Conservation (phyloP, 2,113 vertebrate genomes). For the Myotis lucifugus region DNA sequence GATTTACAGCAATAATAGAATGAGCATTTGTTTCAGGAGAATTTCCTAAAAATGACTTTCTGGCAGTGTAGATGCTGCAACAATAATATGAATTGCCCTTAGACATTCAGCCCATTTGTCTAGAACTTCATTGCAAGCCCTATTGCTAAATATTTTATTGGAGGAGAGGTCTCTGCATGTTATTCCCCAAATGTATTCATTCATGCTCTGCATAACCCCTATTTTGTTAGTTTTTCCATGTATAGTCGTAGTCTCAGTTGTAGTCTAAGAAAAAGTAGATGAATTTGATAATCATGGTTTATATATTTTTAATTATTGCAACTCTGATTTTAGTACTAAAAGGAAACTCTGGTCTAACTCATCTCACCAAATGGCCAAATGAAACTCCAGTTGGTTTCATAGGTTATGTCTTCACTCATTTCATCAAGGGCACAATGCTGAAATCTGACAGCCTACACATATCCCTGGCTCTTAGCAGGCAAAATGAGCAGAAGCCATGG, state of each 20-base stretch:
- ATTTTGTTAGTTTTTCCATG: background rate
- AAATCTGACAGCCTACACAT: background rate
- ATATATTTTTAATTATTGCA: background rate
- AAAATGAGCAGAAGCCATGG: background rate
- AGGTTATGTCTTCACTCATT: background rate
- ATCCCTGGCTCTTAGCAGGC: background rate
- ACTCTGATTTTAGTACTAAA: background rate
- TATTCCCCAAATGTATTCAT: background rate
- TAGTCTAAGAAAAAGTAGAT: background rate
- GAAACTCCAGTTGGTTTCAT: background rate
- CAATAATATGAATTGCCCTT: background rate
- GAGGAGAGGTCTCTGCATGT: background rate
- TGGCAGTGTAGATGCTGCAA: background rate
- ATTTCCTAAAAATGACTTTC: constrained; percentile 47
- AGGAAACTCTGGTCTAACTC: background rate
- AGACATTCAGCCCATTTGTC: background rate
- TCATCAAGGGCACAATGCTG: background rate
- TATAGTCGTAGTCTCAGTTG: background rate
- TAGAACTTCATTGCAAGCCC: background rate
- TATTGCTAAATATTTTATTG: constrained; percentile 25
- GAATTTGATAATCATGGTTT: background rate
- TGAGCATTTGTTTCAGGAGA: constrained; percentile 41
- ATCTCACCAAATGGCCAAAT: background rate
- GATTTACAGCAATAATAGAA: constrained; percentile 21
- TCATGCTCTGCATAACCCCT: background rate